Evolutionary conservation across 2,797 vertebrate species (phyloP), one percentile per base, ranked within the genome.

Genomic region (Micropoecilia bifurca): DNA sequence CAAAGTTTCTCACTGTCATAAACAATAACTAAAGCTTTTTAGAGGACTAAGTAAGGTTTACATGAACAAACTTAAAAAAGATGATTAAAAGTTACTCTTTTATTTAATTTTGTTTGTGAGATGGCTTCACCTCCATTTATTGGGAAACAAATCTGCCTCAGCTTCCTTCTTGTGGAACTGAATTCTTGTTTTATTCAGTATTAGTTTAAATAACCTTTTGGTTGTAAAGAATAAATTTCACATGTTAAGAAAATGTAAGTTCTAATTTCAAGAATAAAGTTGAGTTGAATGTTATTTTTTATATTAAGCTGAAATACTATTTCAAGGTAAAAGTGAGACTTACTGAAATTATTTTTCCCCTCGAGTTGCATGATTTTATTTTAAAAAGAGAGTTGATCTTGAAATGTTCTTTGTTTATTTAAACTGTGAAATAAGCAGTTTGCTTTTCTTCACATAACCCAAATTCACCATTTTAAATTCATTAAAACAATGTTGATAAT

Each of bases 401-500:
- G 25, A 55, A 55, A n/a, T 25, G 22, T 55, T 55, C 8, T 55
- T 55, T 9, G 20, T 68, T 25, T 10, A 7, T 66, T 39, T 39
- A 36, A 39, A 36, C 33, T 39, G 8, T 66, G 6, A 22, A 33
- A 63, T 33, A 66, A 66, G 20, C 33, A 4, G 14, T 16, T 14
- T 5, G 4, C 18, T 66, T 20, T 20, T 66, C 13, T 66, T 39
- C 36, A 66, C 3, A 6, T 66, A 66, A 66, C 33, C 18, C 33
- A 66, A 22, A 66, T 66, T 20, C 33, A 66, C 18, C 2, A 10
- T 66, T 39, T 41, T 68, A 20, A 22, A 25, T 25, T 39, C 10
- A 41, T 41, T 20, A 66, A 68, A 82, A 85, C 74, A 82, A 72
- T 87, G 79, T 88, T 85, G 22, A 85, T 73, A 30, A 55, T 72